These are phyloP conservation scores for Coracias cyanogaster DNA, from an alignment of 2,797 vertebrate species.

Conservation along the genomic window DNA sequence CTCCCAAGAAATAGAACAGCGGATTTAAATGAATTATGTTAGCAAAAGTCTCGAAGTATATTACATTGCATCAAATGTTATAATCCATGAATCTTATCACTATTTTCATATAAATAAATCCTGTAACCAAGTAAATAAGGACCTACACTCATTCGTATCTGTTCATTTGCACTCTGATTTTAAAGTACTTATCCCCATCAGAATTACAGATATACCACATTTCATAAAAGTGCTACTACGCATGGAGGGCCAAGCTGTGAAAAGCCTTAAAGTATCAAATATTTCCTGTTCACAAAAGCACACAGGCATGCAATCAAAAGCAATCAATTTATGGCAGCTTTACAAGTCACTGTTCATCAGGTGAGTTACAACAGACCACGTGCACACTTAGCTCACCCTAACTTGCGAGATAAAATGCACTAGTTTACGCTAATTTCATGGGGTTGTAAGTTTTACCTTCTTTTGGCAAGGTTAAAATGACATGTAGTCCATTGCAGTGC, in stretches of 20 bases:
- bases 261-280: background rate
- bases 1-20: background rate
- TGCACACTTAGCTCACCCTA: background rate
- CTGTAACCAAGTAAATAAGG: background rate
- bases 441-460: conserved; percentile 17
- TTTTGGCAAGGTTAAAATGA: conserved; percentile 26
- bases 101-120: background rate
- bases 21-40: background rate
- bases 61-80: background rate
- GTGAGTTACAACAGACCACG: background rate
- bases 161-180: background rate
- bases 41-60: background rate
- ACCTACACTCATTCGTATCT: background rate
- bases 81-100: background rate
- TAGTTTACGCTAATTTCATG: conserved; percentile 17
- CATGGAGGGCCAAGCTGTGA: background rate
- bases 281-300: background rate
- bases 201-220: background rate
- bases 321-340: background rate
- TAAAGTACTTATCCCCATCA: background rate
- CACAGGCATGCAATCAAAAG: background rate
- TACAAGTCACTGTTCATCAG: background rate
- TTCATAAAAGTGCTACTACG: background rate
- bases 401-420: conserved; percentile 2
- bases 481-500: background rate